A percentile compares a stretch with the other conserved stretches of the same genome.
Conservation (phyloP, 2,113 vertebrate species). For the Xiphophorus maculatus region DNA sequence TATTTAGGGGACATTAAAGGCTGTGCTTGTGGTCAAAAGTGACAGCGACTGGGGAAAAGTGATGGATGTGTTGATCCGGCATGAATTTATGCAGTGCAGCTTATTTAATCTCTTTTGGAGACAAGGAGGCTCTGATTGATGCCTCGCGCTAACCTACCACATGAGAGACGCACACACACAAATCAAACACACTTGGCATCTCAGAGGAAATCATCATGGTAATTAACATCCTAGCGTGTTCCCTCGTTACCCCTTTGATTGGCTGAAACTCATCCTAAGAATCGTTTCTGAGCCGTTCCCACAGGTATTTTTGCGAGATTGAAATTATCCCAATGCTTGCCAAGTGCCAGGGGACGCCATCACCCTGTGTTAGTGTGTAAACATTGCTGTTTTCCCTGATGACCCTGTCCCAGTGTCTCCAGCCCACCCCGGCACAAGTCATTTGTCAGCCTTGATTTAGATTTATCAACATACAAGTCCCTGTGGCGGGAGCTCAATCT, state of each 20-base stretch:
- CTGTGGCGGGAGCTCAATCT: constrained; percentile 37
- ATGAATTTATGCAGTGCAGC: constrained; percentile 43
- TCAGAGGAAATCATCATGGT: constrained; percentile 73
- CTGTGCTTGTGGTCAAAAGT: constrained; percentile 13
- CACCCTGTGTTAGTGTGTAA: constrained; percentile 71
- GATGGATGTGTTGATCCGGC: constrained; percentile 26
- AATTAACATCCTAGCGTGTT: constrained; percentile 64
- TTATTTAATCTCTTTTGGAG: constrained; percentile 52
- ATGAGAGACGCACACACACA: constrained; percentile 35
- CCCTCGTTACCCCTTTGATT: constrained; percentile 59
- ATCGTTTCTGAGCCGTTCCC: constrained; percentile 48
- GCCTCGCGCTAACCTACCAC: constrained; percentile 25
- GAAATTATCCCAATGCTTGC: constrained; percentile 61
- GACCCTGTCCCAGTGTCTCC: constrained; percentile 55
- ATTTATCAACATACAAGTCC: constrained; percentile 56
- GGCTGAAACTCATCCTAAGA: constrained; percentile 66
- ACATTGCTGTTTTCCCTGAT: constrained; percentile 62
- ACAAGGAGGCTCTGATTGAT: constrained; percentile 53
- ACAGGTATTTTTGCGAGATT: constrained; percentile 59
- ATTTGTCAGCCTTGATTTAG: constrained; percentile 74
- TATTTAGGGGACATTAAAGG: constrained; percentile 9
- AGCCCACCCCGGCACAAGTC: constrained; percentile 54
- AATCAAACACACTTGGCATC: constrained; percentile 58
- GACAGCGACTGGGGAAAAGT: constrained; percentile 19
- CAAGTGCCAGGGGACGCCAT: constrained; percentile 64